Evolutionary conservation across 2,113 vertebrate species (phyloP), one percentile per base, ranked within the genome.

Genomic region (Podiceps cristatus): DNA sequence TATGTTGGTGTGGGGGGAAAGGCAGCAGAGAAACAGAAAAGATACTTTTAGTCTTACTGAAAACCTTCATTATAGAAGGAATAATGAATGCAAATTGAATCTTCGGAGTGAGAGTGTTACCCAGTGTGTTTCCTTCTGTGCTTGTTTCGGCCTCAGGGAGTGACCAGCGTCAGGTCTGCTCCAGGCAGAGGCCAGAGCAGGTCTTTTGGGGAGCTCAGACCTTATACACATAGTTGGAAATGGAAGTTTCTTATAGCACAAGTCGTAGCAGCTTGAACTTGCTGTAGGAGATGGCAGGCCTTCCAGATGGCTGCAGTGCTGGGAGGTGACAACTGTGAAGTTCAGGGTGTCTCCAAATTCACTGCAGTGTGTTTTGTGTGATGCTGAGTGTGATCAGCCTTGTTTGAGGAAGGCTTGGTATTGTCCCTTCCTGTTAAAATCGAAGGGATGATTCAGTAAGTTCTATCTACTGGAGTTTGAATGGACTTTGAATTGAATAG

Each of bases 291-390:
- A 96, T 95, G 73, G 96, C 94, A 93, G 76, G 88, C 73, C 64
- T 94, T 96, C 95, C 94, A 96, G 95, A 96, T 95, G 94, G 90
- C 94, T 94, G 91, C 92, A 84, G 83, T 89, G 91, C 95, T 0
- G 29, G 80, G 73, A 96, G 91, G 83, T 96, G 95, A 95, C 97
- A 97, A 96, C 96, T 97, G 96, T 95, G 95, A 95, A 97, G 95
- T 95, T 95, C 76, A 81, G 91, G 88, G 83, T 93, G 95, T 84
- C 88, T 95, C 83, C 88, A 89, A 77, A 95, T 94, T 88, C 86
- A 52, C 86, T 96, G 94, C 92, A 81, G 93, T 82, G 90, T 95
- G 83, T 93, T 89, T 89, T 95, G 91, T 92, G 83, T 95, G 93
- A 81, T 1, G 25, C 80, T 44, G 68, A 96, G 88, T 68, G 52